Conservation (phyloP, 2,113 vertebrate genomes). For the Callithrix jacchus region DNA sequence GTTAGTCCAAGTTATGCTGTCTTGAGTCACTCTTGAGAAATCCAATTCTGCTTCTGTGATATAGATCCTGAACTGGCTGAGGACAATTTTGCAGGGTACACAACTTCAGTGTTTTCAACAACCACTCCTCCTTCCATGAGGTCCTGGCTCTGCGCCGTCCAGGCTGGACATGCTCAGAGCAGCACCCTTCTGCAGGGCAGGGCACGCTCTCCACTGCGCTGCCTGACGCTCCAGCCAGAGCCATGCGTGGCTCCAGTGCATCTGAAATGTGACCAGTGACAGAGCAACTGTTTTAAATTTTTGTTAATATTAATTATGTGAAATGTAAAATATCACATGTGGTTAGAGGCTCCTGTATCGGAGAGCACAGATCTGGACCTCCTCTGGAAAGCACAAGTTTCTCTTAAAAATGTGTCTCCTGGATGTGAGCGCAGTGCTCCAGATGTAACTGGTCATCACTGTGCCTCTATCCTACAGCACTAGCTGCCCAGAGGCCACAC, state of each 20-base stretch:
- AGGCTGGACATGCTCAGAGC: fast-evolving
- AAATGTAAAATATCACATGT: neutral
- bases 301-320: too few species aligned
- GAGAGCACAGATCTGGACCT: neutral
- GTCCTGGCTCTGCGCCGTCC: fast-evolving
- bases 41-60: neutral
- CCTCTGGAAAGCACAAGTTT: neutral
- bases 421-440: neutral
- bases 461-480: fast-evolving
- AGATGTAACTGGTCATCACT: fast-evolving
- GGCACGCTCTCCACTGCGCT: fast-evolving
- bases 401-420: neutral
- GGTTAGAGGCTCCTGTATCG: too few species aligned
- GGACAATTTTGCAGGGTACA: neutral
- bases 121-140: too few species aligned
- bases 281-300: neutral
- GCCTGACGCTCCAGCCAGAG: neutral
- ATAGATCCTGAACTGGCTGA: neutral
- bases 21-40: neutral
- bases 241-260: too few species aligned
- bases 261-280: neutral
- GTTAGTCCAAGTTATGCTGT: neutral
- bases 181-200: neutral
- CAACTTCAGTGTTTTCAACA: neutral
- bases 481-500: neutral